Base-by-base conservation (phyloP, 2,113 vertebrate genomes). In the Columba livia region DNA sequence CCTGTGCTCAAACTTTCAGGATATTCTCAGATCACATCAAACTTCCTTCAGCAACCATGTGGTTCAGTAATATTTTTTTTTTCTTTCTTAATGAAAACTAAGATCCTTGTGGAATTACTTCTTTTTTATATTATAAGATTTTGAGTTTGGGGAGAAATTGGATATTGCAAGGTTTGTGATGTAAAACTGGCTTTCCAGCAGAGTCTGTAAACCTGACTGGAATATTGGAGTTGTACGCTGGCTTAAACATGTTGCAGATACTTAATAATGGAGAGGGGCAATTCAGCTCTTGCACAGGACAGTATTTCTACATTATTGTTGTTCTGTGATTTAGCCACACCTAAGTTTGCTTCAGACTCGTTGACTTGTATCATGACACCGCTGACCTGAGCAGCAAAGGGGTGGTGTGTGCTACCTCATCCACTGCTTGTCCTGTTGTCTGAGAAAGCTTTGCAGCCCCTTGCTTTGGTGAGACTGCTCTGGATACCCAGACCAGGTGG, bases 61-160 rank as follows among this genome's bases (percentile, higher is more conserved):
- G 28, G 34, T 26, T 87, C n/a, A 69, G 13, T 66, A 66, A 17
- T 58, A 6, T 19, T 71, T 69, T 62, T 36, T 44, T 57, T 48
- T 78, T 78, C 44, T 74, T 87, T 58, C 36, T 18, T 61, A n/a
- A 70, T 48, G 56, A 89, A 90, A 89, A 18, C 42, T 36, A 32
- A 62, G 58, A 51, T 72, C 54, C 26, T 23, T 15, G 15, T 56
- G 31, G 57, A 80, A 84, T 85, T 60, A 23, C 19, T 67, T 47
- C 16, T 51, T 16, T 47, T 47, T 19, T 47, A 44, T 44, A 44
- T 44, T 70, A 62, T 47, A 64, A 78, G 69, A 78, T 36, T 23
- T 89, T 0, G 0, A 44, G 12, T 88, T 78, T 79, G 40, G 24
- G 44, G 21, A 54, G 42, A 78, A 73, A 64, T 17, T 1, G 2